Evolutionary conservation across 2,797 vertebrate species (phyloP).

Genomic region (Chrosomus eos): DNA sequence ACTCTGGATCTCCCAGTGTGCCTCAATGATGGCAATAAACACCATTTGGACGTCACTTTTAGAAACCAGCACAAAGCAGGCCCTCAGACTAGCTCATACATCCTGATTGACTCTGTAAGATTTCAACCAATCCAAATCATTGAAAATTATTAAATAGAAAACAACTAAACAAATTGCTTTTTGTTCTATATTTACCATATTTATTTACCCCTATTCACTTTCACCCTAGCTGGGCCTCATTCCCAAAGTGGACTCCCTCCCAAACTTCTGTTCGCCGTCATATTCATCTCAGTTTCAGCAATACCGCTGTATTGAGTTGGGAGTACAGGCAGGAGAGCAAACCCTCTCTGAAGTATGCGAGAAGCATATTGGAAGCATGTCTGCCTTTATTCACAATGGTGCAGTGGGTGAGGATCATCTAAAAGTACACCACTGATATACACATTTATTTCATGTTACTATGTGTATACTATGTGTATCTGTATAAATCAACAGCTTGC

Average conservation of each 20-base stretch:
- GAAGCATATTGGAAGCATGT: slow-evolving; percentile 80
- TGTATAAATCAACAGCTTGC: slow-evolving; percentile 76
- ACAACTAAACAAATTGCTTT: background rate
- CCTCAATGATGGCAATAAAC: slow-evolving; percentile 75
- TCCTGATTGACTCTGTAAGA: slow-evolving; percentile 90
- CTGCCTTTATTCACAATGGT: slow-evolving; percentile 82
- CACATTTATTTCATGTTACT: background rate
- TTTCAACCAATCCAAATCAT: slow-evolving; percentile 5
- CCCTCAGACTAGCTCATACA: slow-evolving; percentile 64
- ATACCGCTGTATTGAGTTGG: slow-evolving; percentile 80
- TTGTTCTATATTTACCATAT: background rate
- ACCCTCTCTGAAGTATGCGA: slow-evolving; percentile 74
- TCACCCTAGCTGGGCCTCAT: slow-evolving; percentile 83
- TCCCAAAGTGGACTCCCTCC: slow-evolving; percentile 77
- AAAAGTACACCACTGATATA: background rate
- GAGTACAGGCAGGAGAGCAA: slow-evolving; percentile 67
- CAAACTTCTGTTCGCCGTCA: slow-evolving; percentile 79
- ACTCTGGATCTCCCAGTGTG: slow-evolving; percentile 79
- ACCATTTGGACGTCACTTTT: slow-evolving; percentile 84
- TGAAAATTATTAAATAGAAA: background rate
- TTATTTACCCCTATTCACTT: background rate
- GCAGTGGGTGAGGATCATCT: slow-evolving; percentile 78
- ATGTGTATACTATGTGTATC: background rate
- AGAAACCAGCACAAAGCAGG: slow-evolving; percentile 67
- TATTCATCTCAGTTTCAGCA: slow-evolving; percentile 77